Conservation (phyloP, 2,113 vertebrate genomes). For the Isurus oxyrinchus region DNA sequence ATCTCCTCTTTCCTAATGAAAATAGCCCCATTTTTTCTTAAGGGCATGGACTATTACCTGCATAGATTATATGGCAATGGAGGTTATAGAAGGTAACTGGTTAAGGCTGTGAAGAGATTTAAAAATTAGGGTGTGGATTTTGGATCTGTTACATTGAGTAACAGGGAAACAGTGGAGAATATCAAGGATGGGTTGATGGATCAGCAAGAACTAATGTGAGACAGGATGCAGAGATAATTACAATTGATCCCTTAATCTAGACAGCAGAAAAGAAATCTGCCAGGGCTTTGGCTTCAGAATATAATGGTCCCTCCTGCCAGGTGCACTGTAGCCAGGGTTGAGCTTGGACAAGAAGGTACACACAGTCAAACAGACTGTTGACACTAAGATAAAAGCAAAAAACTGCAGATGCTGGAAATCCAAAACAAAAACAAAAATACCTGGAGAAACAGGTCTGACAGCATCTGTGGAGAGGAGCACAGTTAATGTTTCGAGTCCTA, state of each 20-base stretch:
- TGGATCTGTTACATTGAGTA: background rate
- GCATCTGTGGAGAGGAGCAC: too few species aligned
- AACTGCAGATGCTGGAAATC: too few species aligned
- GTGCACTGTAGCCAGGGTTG: background rate
- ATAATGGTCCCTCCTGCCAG: background rate
- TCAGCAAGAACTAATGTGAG: background rate
- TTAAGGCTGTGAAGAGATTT: background rate
- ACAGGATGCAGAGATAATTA: background rate
- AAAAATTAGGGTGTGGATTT: background rate
- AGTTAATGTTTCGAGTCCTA: too few species aligned
- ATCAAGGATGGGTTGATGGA: background rate
- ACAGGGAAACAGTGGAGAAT: background rate
- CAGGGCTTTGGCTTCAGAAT: background rate
- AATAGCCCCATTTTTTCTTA: background rate
- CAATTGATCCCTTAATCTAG: background rate
- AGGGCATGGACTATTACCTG: background rate
- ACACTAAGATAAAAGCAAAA: too few species aligned
- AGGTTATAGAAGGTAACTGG: background rate
- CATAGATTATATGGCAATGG: background rate
- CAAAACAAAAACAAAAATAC: too few species aligned
- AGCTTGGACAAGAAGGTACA: background rate
- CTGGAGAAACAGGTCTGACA: too few species aligned
- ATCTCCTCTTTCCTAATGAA: background rate
- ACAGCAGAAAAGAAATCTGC: background rate
- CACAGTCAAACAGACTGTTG: background rate